phyloP scores from a whole-genome alignment of 2,113 vertebrate species.

The Gasterosteus aculeatus region DNA sequence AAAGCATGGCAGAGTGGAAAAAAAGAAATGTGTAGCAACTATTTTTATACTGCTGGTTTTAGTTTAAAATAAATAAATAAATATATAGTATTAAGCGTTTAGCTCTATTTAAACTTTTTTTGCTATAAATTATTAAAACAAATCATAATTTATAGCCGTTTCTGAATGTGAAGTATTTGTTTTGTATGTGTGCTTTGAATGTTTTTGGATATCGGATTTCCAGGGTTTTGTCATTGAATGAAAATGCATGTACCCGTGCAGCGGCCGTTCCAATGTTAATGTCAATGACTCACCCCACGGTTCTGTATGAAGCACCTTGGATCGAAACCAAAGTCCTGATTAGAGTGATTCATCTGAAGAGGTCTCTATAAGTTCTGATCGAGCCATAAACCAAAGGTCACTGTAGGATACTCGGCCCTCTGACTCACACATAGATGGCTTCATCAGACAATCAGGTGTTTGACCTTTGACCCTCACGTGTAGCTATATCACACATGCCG shows the following conservation, averaged over 20 bases:
- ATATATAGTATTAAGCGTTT: conserved; percentile 39
- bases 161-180: conserved; percentile 44
- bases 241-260: conserved; percentile 20
- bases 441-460: conserved; percentile 58
- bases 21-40: conserved; percentile 68
- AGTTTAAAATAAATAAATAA: conserved; percentile 51
- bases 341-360: conserved; percentile 14
- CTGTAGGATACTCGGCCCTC: conserved; percentile 56
- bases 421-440: conserved; percentile 13
- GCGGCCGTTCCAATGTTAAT: conserved; percentile 8
- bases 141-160: conserved; percentile 23
- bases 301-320: conserved; percentile 25
- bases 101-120: conserved; percentile 51
- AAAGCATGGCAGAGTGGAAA: conserved; percentile 53
- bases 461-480: conserved; percentile 38
- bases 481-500: conserved; percentile 3
- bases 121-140: conserved; percentile 19
- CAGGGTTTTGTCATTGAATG: conserved; percentile 20
- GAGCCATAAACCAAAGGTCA: conserved; percentile 39
- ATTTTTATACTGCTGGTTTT: conserved; percentile 79
- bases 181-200: conserved; percentile 18
- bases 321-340: conserved; percentile 53
- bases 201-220: conserved; percentile 12
- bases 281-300: neutral
- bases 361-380: neutral